A percentile compares a stretch with the other conserved stretches of the same genome.
These are phyloP conservation scores for Dysdera silvatica DNA, from an alignment of 1,140 invertebrate species.

Conservation along the genomic window DNA sequence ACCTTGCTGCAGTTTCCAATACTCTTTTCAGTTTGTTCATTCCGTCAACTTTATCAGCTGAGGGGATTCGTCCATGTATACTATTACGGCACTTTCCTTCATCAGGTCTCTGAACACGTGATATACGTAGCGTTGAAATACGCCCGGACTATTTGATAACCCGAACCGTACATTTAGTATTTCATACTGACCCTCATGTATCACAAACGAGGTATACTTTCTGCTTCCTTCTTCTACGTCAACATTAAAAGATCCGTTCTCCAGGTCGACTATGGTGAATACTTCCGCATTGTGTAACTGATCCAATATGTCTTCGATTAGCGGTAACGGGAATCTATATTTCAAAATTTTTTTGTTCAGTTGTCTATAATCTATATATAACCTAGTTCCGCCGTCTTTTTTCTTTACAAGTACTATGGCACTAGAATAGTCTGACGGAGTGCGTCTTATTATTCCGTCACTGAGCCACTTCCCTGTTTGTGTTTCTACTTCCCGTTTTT, in stretches of 20 bases:
- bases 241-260: slow-evolving; percentile 1
- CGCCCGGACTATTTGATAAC: neutral
- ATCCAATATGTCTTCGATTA: neutral
- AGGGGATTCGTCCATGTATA: slow-evolving; percentile 7
- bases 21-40: slow-evolving; percentile 16
- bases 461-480: no score
- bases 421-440: no score
- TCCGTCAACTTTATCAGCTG: neutral
- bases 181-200: neutral
- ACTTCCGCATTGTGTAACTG: slow-evolving; percentile 3
- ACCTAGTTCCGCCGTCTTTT: no score
- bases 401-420: no score
- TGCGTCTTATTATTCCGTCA: no score
- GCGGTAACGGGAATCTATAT: neutral
- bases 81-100: neutral
- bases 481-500: no score
- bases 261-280: slow-evolving; percentile 24
- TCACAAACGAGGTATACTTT: neutral
- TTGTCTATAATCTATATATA: no score
- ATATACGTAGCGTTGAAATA: slow-evolving; percentile 27
- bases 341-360: slow-evolving; percentile 6
- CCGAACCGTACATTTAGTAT: neutral
- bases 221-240: neutral
- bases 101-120: neutral
- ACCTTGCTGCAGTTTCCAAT: neutral